Evolutionary conservation across 2,888 invertebrate species (phyloP).

Genomic region (Drosophila macrothrix): DNA sequence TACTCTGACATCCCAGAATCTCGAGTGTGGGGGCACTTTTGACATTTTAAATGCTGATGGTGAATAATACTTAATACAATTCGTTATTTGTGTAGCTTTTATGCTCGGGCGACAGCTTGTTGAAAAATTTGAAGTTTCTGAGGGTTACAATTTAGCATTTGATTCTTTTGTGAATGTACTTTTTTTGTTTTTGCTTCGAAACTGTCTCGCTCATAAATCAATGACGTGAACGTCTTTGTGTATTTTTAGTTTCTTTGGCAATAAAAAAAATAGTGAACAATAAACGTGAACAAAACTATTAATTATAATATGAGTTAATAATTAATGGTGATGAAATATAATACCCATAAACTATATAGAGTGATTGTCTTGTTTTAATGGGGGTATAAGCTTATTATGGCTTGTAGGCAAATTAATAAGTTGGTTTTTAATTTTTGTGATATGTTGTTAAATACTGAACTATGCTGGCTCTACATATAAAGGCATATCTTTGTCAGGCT

Average conservation of each 20-base stretch:
- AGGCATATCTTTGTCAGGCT: background rate
- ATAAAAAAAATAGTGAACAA: slow-evolving; percentile 11
- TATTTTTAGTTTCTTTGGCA: slow-evolving; percentile 23
- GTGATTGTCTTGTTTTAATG: slow-evolving; percentile 28
- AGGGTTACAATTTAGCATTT: slow-evolving; percentile 27
- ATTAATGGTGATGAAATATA: slow-evolving; percentile 49
- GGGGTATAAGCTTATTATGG: slow-evolving; percentile 19
- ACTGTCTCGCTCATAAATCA: slow-evolving; percentile 43
- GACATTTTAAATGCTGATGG: slow-evolving; percentile 65
- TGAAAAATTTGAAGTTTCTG: slow-evolving; percentile 20
- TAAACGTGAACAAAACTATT: slow-evolving; percentile 38
- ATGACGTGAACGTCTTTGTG: slow-evolving; percentile 33
- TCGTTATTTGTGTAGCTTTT: slow-evolving; percentile 26
- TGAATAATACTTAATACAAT: slow-evolving; percentile 51
- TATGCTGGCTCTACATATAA: slow-evolving; percentile 1
- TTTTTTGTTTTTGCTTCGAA: slow-evolving; percentile 1
- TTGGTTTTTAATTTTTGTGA: background rate
- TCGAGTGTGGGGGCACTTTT: slow-evolving; percentile 50
- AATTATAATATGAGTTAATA: slow-evolving; percentile 47
- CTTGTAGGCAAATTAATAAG: background rate
- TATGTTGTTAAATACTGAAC: background rate
- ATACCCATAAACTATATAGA: slow-evolving; percentile 1
- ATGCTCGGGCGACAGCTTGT: slow-evolving; percentile 28
- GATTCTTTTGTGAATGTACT: slow-evolving; percentile 10
- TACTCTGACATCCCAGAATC: slow-evolving; percentile 7